Base-by-base conservation (phyloP, 2,113 vertebrate species). In the Trinectes maculatus region DNA sequence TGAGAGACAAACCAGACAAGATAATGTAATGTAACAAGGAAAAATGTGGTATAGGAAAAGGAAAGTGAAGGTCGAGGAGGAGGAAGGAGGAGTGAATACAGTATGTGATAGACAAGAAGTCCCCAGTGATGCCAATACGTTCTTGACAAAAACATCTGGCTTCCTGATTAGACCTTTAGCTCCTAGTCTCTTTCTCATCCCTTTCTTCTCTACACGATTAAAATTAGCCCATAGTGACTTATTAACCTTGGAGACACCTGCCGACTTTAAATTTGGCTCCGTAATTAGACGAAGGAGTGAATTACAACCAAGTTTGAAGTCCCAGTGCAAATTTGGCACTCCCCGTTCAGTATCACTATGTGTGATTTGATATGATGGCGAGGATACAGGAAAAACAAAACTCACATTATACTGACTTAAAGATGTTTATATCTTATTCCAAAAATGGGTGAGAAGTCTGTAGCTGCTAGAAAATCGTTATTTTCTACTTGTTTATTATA, bases 241-340 rank as follows among this genome's bases (percentile, higher is more conserved):
- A 64, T 67, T 49, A 79, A 77, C 74, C 76, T 63, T 63, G 49
- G 61, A 79, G 69, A 74, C 68, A 77, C 77, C 71, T 76, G 57
- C 64, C 63, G 67, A 71, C 71, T 80, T 73, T 78, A 68, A 77
- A 84, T 64, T 47, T 1, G 19, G 79, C 25, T 64, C 57, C 15
- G 63, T 79, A 72, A 85, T 83, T 85, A 77, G 37, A 49, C 42
- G 5, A 70, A 49, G 42, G 51, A 22, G 68, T 53, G 19, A 44
- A 59, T 59, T 49, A 71, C 44, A 56, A 58, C 28, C 31, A 51
- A 34, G 39, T 63, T 74, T 39, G 12, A 74, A 67, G 46, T 51
- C 28, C 39, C 36, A n/a, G 26, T 47, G 26, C 47, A 40, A 33
- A 25, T 34, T 33, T 60, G 22, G 16, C 51, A 29, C 25, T 54